These are phyloP conservation scores for Carduelis carduelis DNA, from an alignment of 2,797 vertebrate genomes.

Conservation along the genomic window DNA sequence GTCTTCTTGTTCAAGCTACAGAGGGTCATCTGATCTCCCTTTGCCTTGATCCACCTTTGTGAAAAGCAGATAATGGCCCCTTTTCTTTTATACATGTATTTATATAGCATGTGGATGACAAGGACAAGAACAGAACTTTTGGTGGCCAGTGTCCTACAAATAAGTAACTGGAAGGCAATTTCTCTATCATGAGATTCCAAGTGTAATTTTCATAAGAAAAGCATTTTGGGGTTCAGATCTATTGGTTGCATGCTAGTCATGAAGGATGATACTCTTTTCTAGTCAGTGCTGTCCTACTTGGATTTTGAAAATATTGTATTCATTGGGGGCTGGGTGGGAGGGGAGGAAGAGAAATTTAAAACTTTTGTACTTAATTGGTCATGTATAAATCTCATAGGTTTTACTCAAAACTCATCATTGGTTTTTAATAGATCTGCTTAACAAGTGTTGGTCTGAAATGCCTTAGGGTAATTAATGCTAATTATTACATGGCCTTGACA, in stretches of 20 bases:
- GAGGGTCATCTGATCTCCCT: neutral
- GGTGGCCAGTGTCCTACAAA: neutral
- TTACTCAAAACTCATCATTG: constrained; percentile 15
- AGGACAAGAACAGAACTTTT: neutral
- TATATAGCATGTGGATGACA: neutral
- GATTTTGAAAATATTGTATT: neutral
- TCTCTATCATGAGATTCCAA: neutral
- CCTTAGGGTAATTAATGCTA: constrained; percentile 31
- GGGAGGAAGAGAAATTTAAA: neutral
- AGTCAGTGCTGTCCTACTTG: neutral
- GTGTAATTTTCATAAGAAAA: neutral
- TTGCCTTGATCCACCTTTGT: neutral
- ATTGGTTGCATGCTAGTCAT: neutral
- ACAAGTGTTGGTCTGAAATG: constrained; percentile 34
- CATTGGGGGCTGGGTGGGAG: neutral
- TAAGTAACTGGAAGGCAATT: neutral
- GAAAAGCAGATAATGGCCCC: neutral
- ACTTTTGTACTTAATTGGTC: neutral
- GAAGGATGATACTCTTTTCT: neutral
- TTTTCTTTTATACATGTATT: neutral
- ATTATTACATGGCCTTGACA: constrained; percentile 38
- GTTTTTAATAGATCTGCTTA: constrained; percentile 39
- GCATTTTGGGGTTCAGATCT: neutral
- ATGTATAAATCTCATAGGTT: neutral
- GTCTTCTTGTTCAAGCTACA: neutral